Evolutionary conservation across 2,888 invertebrate genomes (phyloP).

Genomic region (Nephrocerus scutellatus): DNA sequence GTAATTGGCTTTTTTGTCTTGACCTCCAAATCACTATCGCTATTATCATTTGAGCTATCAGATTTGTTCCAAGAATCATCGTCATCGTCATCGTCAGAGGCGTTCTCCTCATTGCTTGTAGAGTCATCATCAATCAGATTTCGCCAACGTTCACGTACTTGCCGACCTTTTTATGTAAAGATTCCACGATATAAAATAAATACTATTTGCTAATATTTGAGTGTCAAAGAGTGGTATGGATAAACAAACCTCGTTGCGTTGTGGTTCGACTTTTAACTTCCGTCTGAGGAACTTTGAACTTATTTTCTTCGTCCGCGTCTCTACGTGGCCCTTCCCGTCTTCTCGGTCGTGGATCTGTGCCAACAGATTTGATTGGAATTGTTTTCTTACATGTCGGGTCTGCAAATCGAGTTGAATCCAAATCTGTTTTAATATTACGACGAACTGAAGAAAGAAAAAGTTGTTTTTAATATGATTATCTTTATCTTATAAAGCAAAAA

Average conservation of each 20-base stretch:
- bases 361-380: background rate
- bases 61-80: conserved; percentile 24
- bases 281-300: conserved; percentile 18
- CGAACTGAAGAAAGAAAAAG: conserved; percentile 26
- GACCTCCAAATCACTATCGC: conserved; percentile 14
- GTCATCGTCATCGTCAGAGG: conserved; percentile 36
- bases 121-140: conserved; percentile 29
- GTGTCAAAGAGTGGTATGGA: too few species aligned
- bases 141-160: conserved; percentile 30
- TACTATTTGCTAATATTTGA: background rate
- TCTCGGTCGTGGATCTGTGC: conserved; percentile 17
- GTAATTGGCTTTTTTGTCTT: conserved; percentile 14
- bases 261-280: conserved; percentile 16
- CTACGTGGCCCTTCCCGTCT: background rate
- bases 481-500: background rate
- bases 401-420: conserved; percentile 40
- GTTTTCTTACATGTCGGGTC: conserved; percentile 13
- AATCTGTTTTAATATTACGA: conserved; percentile 29
- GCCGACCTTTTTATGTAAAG: conserved; percentile 11
- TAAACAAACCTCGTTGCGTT: too few species aligned
- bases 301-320: conserved; percentile 1
- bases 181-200: conserved; percentile 3
- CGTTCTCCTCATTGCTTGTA: conserved; percentile 23
- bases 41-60: conserved; percentile 10
- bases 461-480: background rate